Conservation (phyloP, 2,888 invertebrate species). For the Trypoxylon attenuatum region DNA sequence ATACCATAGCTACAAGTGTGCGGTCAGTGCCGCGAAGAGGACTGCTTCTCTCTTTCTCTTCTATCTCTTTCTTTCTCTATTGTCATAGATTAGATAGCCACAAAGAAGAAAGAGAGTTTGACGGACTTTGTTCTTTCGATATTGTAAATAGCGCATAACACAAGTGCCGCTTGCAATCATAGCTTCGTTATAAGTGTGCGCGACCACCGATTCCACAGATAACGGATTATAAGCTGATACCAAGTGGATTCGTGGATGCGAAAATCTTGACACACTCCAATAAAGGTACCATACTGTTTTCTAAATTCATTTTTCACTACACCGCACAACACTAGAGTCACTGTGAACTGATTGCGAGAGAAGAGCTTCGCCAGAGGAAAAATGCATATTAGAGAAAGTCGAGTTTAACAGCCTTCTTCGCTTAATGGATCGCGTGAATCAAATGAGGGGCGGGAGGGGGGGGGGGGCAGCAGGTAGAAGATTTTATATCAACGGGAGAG, state of each 20-base stretch:
- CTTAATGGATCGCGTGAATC: too few species aligned
- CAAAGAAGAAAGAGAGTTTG: constrained; percentile 8
- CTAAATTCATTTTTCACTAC: neutral
- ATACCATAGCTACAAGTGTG: neutral
- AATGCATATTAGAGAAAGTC: too few species aligned
- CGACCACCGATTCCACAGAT: constrained; percentile 9
- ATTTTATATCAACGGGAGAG: too few species aligned
- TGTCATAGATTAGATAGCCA: constrained; percentile 37
- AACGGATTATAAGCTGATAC: constrained; percentile 25
- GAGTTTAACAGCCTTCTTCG: too few species aligned
- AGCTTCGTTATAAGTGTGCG: neutral
- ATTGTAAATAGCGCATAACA: constrained; percentile 38
- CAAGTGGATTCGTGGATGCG: too few species aligned
- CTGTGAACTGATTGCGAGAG: too few species aligned
- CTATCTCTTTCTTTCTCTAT: too few species aligned
- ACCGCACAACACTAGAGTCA: too few species aligned
- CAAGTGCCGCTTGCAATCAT: constrained; percentile 7
- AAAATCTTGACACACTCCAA: constrained; percentile 28
- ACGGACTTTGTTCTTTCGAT: constrained; percentile 18
- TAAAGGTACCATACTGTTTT: constrained; percentile 40
- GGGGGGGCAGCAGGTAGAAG: too few species aligned
- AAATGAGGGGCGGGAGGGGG: too few species aligned
- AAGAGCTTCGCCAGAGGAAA: too few species aligned
- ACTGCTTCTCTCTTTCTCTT: constrained; percentile 10
- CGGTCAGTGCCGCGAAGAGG: neutral